Evolutionary conservation across 2,888 invertebrate genomes (phyloP), one percentile per base, ranked within the genome.

Genomic region (Neocrepidodera transversa): DNA sequence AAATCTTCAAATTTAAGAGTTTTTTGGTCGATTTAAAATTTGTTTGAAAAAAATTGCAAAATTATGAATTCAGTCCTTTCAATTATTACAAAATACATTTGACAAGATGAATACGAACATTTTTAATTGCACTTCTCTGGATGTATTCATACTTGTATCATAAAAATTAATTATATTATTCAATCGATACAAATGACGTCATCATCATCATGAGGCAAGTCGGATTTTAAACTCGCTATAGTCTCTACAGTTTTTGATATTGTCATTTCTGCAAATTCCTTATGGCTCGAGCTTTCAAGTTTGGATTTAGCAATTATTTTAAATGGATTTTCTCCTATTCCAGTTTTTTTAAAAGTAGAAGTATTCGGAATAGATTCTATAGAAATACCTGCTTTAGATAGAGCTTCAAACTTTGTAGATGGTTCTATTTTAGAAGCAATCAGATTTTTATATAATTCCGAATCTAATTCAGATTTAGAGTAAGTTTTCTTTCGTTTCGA

Each of bases 151-250:
- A n/a, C n/a, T n/a, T n/a, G n/a, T n/a, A n/a, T n/a, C n/a, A n/a
- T n/a, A n/a, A n/a, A n/a, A n/a, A n/a, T n/a, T n/a, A n/a, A n/a
- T n/a, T n/a, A n/a, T n/a, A n/a, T n/a, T n/a, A n/a, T n/a, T 26
- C 17, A 47, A 47, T 47, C 47, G 16, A 47, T 47, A 47, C 47
- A 47, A 16, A 47, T 47, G 17, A 47, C 47, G 6, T 47, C 47
- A n/a, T 47, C 47, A 5, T 47, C 43, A 14, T 45, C 17, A 43
- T 11, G n/a, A 5, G 28, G n/a, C n/a, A n/a, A 45, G 11, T 14
- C 28, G 13, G 8, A 2, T n/a, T 8, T 28, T 7, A 1, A 13
- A 26, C 7, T 4, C 7, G 10, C 10, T 45, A 26, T 8, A 10
- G 28, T 6, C 10, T 26, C 6, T 23, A 2, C 14, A 8, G 6